Evolutionary conservation across 2,113 vertebrate species (phyloP), one percentile per base, ranked within the genome.

Genomic region (Arvicanthis niloticus): DNA sequence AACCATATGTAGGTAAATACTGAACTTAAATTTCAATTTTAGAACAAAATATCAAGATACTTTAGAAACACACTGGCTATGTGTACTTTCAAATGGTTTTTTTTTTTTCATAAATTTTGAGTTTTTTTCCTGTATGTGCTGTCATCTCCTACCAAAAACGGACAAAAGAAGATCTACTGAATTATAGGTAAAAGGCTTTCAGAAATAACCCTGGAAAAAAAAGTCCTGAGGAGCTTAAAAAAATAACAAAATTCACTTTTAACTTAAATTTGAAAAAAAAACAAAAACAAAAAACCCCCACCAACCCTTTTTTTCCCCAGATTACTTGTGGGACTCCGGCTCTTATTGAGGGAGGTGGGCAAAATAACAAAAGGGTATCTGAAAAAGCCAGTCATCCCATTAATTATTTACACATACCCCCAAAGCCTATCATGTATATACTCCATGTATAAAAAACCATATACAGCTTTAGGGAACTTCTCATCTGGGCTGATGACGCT

Each of bases 131-230:
- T 84, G 9, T 48, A 75, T 58, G 75, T 3, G 70, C 48, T 88
- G 9, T 2, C 29, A 15, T 90, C 62, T 45, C 80, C 48, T 88
- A 91, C 19, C n/a, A 91, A 96, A 85, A 89, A 12, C 4, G 42
- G 48, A 68, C 9, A 15, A 80, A 89, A 78, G 70, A 24, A 8
- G 4, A 7, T 7, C 9, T 16, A 80, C 70, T 91, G 29, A 48
- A 40, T 80, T 91, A 93, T 29, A 94, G 60, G 95, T 65, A 94
- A 70, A 82, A 93, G 45, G 22, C n/a, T 80, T 77, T 93, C 60
- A 87, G 80, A 91, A 94, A 91, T 7, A 91, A 91, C 31, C 6
- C 10, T 26, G 80, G 37, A 92, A 56, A 96, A 95, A 95, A 21
- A 40, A 89, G 37, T 42, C 26, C 42, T 34, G 94, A 24, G 15